Conservation (phyloP, 1,140 invertebrate species). For the Eumeta japonica region DNA sequence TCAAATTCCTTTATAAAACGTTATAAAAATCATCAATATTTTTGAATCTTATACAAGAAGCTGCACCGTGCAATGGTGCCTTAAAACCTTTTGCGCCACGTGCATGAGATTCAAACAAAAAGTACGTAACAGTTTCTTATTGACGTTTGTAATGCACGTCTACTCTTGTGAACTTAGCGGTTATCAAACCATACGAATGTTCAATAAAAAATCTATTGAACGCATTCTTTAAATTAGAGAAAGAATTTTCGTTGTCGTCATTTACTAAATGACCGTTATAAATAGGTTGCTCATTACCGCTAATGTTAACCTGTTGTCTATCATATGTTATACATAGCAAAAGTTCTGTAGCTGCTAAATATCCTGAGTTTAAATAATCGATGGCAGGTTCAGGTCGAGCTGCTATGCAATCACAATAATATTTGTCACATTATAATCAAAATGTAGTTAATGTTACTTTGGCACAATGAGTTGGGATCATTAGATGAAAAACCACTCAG, state of each 20-base stretch:
- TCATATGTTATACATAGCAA: conserved; percentile 1
- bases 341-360: conserved; percentile 5
- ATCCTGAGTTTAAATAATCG: neutral
- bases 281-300: neutral
- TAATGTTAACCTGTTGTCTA: conserved; percentile 4
- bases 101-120: conserved; percentile 6
- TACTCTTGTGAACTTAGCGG: conserved; percentile 1
- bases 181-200: conserved; percentile 2
- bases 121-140: neutral
- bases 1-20: conserved; percentile 3
- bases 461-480: neutral
- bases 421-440: neutral
- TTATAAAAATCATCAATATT: conserved; percentile 2
- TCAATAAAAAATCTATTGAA: conserved; percentile 5
- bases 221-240: conserved; percentile 6
- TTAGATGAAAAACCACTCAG: neutral
- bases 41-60: conserved; percentile 6
- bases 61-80: conserved; percentile 3
- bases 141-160: conserved; percentile 3
- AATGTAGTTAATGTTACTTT: conserved; percentile 1
- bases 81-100: conserved; percentile 4
- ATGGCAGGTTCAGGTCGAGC: neutral
- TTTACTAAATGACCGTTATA: conserved; percentile 5
- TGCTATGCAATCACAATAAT: neutral
- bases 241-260: conserved; percentile 1